phyloP scores from a whole-genome alignment of 2,113 vertebrate species.

The Melanotaenia duboulayi region DNA sequence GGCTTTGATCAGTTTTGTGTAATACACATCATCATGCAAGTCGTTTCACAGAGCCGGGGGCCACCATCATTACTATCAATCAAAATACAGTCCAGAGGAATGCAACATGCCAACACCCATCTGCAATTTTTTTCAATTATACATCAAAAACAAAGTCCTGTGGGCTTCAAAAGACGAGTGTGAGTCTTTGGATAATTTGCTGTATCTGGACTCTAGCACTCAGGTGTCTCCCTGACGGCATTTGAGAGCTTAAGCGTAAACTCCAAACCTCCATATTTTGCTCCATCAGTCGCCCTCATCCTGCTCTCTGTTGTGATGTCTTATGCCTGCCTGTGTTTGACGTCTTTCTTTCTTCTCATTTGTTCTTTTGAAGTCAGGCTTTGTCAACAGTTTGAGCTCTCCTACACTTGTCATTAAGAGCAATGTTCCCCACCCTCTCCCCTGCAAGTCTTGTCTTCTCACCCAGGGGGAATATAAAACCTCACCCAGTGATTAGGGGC shows the following conservation, averaged over 20 bases:
- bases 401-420: slow-evolving; percentile 62
- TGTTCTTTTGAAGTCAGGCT: slow-evolving; percentile 62
- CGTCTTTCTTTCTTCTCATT: slow-evolving; percentile 45
- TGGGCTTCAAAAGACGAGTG: slow-evolving; percentile 39
- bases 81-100: slow-evolving; percentile 29
- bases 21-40: slow-evolving; percentile 61
- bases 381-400: slow-evolving; percentile 55
- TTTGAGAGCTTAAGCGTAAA: slow-evolving; percentile 20
- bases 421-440: slow-evolving; percentile 1
- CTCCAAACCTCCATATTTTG: slow-evolving; percentile 11
- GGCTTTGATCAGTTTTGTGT: slow-evolving; percentile 68
- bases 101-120: slow-evolving; percentile 12
- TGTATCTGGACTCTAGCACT: slow-evolving; percentile 6
- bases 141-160: slow-evolving; percentile 39
- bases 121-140: slow-evolving; percentile 45
- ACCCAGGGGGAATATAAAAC: slow-evolving; percentile 27
- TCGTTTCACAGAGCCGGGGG: slow-evolving; percentile 54
- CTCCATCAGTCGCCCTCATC: slow-evolving; percentile 32
- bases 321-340: slow-evolving; percentile 32
- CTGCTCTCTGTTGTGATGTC: slow-evolving; percentile 33
- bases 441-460: slow-evolving; percentile 35
- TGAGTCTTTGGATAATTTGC: neutral
- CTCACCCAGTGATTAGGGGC: slow-evolving; percentile 46
- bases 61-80: slow-evolving; percentile 62
- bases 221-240: slow-evolving; percentile 12